Evolutionary conservation across 2,113 vertebrate species (phyloP).

Genomic region (Ammodytes marinus): DNA sequence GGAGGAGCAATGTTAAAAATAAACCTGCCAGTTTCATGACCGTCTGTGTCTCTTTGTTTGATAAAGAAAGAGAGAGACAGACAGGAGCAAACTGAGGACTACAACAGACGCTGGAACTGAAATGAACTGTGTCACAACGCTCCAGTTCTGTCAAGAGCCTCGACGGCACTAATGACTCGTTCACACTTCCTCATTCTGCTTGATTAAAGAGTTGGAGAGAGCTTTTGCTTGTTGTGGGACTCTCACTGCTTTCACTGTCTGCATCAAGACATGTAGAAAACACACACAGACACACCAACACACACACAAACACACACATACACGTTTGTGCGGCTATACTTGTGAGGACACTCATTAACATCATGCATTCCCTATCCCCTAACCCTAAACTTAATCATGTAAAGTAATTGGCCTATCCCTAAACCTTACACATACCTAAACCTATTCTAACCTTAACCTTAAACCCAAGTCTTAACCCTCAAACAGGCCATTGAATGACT

Average conservation of each 20-base stretch:
- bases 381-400: no score
- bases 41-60: not conserved
- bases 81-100: not conserved
- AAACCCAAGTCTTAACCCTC: no score
- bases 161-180: constrained; percentile 9
- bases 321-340: not conserved
- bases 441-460: no score
- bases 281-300: not conserved
- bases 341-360: no score
- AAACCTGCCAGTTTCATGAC: not conserved
- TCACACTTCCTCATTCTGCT: constrained; percentile 41
- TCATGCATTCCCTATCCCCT: no score
- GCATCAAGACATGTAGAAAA: not conserved
- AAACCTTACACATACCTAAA: no score
- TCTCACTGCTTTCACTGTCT: constrained; percentile 45
- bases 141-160: constrained; percentile 49
- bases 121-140: constrained; percentile 1
- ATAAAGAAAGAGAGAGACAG: not conserved
- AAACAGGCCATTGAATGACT: no score
- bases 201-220: constrained; percentile 53
- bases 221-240: constrained; percentile 60
- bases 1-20: constrained; percentile 50
- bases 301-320: not conserved
- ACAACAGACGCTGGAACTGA: not conserved
- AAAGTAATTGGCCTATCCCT: no score